Base-by-base conservation (phyloP, 2,888 invertebrate species). In the Sarcophaga carnaria region DNA sequence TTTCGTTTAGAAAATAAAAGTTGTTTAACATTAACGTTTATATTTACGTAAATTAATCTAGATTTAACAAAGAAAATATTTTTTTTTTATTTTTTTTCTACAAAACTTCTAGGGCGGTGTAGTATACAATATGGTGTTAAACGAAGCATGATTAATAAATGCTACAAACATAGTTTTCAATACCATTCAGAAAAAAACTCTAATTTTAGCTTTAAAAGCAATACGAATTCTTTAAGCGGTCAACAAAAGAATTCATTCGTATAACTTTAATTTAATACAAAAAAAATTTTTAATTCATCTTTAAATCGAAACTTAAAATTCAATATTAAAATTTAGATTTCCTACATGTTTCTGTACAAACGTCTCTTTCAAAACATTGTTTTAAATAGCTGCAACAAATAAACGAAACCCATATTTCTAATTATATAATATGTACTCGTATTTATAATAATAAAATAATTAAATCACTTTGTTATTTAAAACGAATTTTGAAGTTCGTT, bases 31-130 rank as follows among this genome's bases (percentile, higher is more conserved):
- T 54, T 45, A 17, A 37, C 47, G 14, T 14, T 37, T 77, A 12
- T 71, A 49, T 59, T 80, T 66, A 72, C 20, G 74, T 77, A 25
- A 60, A 83, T 78, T 86, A 83, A 72, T 87, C 84, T 87, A 87
- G 81, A 84, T 87, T 81, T 84, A 80, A 60, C 78, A 81, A 74
- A 74, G 8, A 37, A 2, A 37, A 3, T 37, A 10, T 37, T 37
- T 37, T 37, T 37, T 8, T 37, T 37, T 37, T 8, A 6, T 37
- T 14, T 54, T 14, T 54, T 54, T 54, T 4, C 5, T 5, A 25
- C 47, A 45, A 70, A 75, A 64, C 45, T 47, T 62, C 47, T 70
- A 64, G 64, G 20, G 54, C 25, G 17, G 11, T 70, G 49, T 54
- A 5, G 11, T 64, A 54, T 54, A 5, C 17, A 17, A 22, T 12